Evolutionary conservation across 2,888 invertebrate genomes (phyloP).

Genomic region (Mythimna impura): DNA sequence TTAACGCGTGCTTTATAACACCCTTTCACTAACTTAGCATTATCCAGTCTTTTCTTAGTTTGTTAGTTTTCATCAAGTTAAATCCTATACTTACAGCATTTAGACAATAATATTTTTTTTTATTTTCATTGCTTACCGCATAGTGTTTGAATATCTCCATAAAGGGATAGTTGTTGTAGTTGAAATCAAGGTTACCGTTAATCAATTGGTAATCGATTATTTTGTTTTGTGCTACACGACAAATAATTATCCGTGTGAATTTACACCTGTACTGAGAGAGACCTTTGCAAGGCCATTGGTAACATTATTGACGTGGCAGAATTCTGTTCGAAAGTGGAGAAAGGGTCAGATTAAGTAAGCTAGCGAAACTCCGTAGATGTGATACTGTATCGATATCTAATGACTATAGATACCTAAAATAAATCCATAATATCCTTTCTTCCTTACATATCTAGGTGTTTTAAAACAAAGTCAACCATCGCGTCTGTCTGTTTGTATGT

Average conservation of each 20-base stretch:
- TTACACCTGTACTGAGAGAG: background rate
- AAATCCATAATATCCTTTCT: too few relatives aligned
- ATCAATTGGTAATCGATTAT: background rate
- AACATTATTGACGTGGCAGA: too few relatives aligned
- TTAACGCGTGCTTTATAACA: too few relatives aligned
- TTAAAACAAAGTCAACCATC: too few relatives aligned
- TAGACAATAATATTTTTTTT: background rate
- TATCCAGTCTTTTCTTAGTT: too few relatives aligned
- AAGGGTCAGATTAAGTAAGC: too few relatives aligned
- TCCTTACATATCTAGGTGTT: too few relatives aligned
- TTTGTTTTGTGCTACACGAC: background rate
- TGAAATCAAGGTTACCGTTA: background rate
- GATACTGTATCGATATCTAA: background rate
- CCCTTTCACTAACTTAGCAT: too few relatives aligned
- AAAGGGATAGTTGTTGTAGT: background rate
- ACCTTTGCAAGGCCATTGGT: background rate
- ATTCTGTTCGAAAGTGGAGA: background rate
- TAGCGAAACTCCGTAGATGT: too few relatives aligned
- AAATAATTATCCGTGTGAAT: slow-evolving; percentile 13
- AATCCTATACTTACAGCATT: too few relatives aligned
- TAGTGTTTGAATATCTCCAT: background rate
- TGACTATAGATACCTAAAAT: background rate
- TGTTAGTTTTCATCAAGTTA: too few relatives aligned
- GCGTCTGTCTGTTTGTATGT: too few relatives aligned
- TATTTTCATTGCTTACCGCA: background rate